Conservation (phyloP, 2,888 invertebrate genomes). For the Eledona agricola region DNA sequence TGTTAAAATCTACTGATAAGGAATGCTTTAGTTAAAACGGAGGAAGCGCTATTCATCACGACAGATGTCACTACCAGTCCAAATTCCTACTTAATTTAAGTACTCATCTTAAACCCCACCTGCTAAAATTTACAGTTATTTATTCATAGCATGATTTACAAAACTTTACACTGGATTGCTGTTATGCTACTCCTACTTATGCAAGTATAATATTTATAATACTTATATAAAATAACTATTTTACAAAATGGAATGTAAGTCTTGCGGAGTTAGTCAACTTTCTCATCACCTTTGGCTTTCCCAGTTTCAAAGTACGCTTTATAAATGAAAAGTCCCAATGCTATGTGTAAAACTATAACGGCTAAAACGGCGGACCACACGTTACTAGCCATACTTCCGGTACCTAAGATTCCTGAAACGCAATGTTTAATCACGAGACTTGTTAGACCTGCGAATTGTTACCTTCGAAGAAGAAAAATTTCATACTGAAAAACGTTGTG, state of each 20-base stretch:
- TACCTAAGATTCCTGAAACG: conserved; percentile 64
- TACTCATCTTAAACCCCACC: too few relatives aligned
- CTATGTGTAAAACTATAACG: conserved; percentile 77
- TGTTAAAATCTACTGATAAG: too few relatives aligned
- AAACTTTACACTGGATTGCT: conserved; percentile 2
- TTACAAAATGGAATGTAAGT: conserved; percentile 14
- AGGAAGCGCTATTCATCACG: too few relatives aligned
- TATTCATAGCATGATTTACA: too few relatives aligned
- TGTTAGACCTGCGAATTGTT: too few relatives aligned
- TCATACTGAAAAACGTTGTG: conserved; percentile 75
- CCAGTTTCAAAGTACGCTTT: conserved; percentile 73
- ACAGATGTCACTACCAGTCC: too few relatives aligned
- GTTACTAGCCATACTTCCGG: conserved; percentile 70
- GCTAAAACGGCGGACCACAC: conserved; percentile 82
- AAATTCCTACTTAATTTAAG: too few relatives aligned
- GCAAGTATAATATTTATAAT: conserved; percentile 12
- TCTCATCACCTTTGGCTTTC: conserved; percentile 56
- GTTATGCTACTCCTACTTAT: not conserved
- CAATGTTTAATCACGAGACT: too few relatives aligned
- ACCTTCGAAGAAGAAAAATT: conserved; percentile 76
- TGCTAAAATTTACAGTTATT: too few relatives aligned
- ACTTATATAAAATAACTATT: conserved; percentile 15
- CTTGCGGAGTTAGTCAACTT: conserved; percentile 49
- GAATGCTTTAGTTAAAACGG: too few relatives aligned
- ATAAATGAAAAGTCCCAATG: conserved; percentile 80